These are phyloP conservation scores for Conchocele bisecta DNA, from an alignment of 2,888 invertebrate species.

Conservation along the genomic window DNA sequence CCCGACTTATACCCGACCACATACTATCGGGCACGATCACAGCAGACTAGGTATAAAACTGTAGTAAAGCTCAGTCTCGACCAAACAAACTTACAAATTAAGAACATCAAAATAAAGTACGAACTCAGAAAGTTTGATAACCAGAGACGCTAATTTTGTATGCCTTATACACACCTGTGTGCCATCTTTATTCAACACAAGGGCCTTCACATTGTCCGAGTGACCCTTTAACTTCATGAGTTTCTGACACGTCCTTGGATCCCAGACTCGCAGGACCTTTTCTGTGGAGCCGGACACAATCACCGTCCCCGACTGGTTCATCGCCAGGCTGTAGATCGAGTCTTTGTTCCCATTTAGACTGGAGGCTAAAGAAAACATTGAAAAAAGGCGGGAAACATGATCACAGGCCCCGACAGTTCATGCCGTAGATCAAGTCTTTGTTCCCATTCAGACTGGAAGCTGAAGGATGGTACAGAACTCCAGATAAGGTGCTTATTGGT, in stretches of 20 bases:
- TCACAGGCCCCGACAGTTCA: slow-evolving; percentile 96
- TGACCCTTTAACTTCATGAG: slow-evolving; percentile 98
- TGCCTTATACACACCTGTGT: slow-evolving; percentile 86
- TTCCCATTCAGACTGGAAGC: slow-evolving; percentile 98
- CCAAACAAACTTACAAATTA: too few relatives aligned
- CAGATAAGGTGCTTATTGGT: too few relatives aligned
- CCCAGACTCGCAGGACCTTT: slow-evolving; percentile 95
- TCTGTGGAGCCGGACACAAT: slow-evolving; percentile 92
- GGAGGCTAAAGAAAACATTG: slow-evolving; percentile 87
- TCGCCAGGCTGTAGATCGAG: slow-evolving; percentile 98
- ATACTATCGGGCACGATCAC: too few relatives aligned
- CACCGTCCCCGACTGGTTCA: slow-evolving; percentile 98
- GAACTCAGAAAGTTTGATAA: too few relatives aligned
- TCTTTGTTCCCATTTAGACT: slow-evolving; percentile 98
- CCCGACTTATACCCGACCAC: too few relatives aligned
- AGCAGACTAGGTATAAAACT: too few relatives aligned
- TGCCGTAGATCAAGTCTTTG: slow-evolving; percentile 98
- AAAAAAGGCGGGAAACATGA: too few relatives aligned
- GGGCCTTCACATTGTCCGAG: slow-evolving; percentile 97
- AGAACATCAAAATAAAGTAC: too few relatives aligned
- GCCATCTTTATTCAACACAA: slow-evolving; percentile 97
- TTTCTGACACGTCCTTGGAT: slow-evolving; percentile 96
- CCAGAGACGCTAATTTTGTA: too few relatives aligned
- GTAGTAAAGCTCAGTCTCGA: too few relatives aligned
- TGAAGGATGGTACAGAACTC: too few relatives aligned